Percentiles rank a stretch among this genome's conserved stretches.
Conservation (phyloP, 2,888 invertebrate species). For the Aspidiotus destructor region DNA sequence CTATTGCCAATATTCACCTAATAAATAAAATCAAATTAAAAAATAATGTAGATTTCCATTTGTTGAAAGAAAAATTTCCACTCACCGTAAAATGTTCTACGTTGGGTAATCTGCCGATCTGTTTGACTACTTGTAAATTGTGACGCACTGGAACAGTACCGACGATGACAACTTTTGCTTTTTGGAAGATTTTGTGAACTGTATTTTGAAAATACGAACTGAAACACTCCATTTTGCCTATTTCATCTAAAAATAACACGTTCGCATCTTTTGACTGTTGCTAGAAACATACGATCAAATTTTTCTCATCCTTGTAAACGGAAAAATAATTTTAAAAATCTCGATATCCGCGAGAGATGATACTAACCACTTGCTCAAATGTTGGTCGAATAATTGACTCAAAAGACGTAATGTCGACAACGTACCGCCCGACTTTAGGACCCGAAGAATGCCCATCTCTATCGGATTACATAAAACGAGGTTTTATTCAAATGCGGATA, state of each 20-base stretch:
- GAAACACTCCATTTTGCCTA: conserved; percentile 1
- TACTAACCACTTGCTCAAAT: neutral
- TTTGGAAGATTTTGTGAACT: neutral
- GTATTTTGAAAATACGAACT: neutral
- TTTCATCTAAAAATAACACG: neutral
- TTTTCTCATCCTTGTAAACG: neutral
- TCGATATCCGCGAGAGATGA: neutral
- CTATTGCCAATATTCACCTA: conserved; percentile 2
- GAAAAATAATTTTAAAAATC: neutral
- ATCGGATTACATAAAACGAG: neutral
- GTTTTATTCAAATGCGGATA: neutral
- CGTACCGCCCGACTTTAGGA: neutral
- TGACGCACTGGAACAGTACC: neutral
- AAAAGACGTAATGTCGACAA: neutral
- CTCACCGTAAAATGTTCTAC: neutral
- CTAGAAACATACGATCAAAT: neutral
- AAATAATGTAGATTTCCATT: neutral
- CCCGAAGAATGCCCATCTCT: neutral
- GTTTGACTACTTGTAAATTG: neutral
- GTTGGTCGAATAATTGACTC: neutral
- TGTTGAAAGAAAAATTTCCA: neutral
- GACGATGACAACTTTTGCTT: neutral
- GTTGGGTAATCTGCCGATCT: neutral
- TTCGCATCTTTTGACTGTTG: neutral
- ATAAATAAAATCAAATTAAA: neutral